Evolutionary conservation across 2,888 invertebrate species (phyloP), one percentile per base, ranked within the genome.

Genomic region (Archaeoteleia sp.): DNA sequence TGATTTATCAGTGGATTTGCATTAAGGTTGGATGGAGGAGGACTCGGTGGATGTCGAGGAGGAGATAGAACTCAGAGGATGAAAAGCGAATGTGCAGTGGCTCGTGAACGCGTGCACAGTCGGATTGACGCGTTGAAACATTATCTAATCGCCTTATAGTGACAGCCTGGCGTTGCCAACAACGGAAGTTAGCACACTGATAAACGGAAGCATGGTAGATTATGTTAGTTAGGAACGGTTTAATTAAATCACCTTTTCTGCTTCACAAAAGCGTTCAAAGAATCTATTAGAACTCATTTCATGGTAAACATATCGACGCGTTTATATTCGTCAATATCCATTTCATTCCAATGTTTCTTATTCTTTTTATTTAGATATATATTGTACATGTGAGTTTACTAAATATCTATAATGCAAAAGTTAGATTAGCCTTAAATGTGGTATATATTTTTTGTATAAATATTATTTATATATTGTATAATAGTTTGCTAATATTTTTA

Each of bases 61-160:
- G 53, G 46, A 60, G 46, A 48, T 60, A 60, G 60, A 48, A 48
- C 30, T 42, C 34, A 43, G 45, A 55, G 32, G 66, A 48, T 62
- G 53, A 57, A 49, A 57, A 51, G 60, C 55, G 43, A 48, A 46
- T 51, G 57, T 23, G 55, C 67, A 61, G 58, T 69, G 53, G 51
- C 45, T 60, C 49, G 66, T 60, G 46, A 62, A 53, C 67, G 68
- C 67, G 65, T 70, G 69, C 70, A 67, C 74, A 77, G 70, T 57
- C 61, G 57, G 63, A 67, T 51, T 55, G 62, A 70, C 58, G 62
- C 62, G 60, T 60, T 73, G 71, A 65, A 74, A 76, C 78, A 75
- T 78, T 75, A 76, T 73, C 75, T 76, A 77, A 78, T 78, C 76
- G 77, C 66, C 70, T 74, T 71, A 70, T 65, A 63, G 67, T 66